Evolutionary conservation across 2,888 invertebrate genomes (phyloP).

Genomic region (Nysson spinosus): DNA sequence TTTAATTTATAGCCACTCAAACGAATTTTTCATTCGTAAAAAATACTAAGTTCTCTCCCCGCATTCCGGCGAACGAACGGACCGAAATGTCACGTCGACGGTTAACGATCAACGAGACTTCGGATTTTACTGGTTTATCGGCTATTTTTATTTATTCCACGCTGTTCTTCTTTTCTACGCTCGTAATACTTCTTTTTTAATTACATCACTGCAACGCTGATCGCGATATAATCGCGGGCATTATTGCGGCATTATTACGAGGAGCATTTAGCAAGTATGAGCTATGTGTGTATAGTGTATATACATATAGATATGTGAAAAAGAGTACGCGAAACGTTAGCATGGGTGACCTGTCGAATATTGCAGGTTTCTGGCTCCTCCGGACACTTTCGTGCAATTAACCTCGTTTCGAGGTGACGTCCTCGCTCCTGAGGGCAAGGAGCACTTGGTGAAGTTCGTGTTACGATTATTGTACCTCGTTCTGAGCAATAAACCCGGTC

Average conservation of each 20-base stretch:
- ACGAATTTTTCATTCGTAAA: background rate
- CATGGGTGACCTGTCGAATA: conserved; percentile 22
- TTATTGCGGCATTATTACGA: conserved; percentile 19
- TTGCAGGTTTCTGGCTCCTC: background rate
- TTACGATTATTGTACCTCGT: conserved; percentile 57
- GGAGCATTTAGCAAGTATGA: too few species aligned
- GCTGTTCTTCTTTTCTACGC: background rate
- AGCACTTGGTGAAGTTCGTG: conserved; percentile 29
- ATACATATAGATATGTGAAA: too few species aligned
- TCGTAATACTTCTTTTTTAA: conserved; percentile 1
- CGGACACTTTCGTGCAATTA: conserved; percentile 62
- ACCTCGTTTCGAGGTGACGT: conserved; percentile 69
- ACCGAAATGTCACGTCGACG: conserved; percentile 7
- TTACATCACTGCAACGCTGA: background rate
- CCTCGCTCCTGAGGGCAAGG: conserved; percentile 66
- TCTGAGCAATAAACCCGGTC: conserved; percentile 31
- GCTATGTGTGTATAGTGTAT: too few species aligned
- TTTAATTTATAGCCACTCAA: background rate
- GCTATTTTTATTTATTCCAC: background rate
- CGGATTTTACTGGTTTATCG: conserved; percentile 1
- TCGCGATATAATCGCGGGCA: conserved; percentile 30
- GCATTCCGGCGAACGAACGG: background rate
- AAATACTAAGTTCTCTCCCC: background rate
- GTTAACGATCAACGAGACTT: background rate
- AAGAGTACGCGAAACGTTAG: too few species aligned